Evolutionary conservation across 1,140 invertebrate genomes (phyloP).

Genomic region (Rhagoletis zephyria): DNA sequence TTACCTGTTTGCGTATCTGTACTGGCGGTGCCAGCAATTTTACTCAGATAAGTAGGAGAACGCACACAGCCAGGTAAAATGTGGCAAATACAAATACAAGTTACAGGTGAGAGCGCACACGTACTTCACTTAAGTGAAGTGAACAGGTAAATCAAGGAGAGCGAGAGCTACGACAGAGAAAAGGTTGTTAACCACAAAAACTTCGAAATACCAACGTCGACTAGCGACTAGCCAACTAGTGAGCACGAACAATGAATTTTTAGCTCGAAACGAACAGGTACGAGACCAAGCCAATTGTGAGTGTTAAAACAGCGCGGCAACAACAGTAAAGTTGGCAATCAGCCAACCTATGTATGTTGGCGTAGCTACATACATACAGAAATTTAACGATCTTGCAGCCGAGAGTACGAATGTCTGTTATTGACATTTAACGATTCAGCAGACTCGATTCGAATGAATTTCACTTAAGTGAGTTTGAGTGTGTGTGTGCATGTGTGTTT

Average conservation of each 20-base stretch:
- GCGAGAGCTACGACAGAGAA: neutral
- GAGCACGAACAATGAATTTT: neutral
- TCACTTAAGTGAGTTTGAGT: neutral
- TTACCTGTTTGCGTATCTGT: neutral
- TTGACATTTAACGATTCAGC: constrained; percentile 44
- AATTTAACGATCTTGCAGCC: constrained; percentile 19
- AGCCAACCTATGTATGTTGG: neutral
- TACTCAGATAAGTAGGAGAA: neutral
- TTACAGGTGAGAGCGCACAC: neutral
- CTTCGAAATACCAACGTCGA: constrained; percentile 23
- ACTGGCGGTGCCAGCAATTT: neutral
- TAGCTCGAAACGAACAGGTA: constrained; percentile 39
- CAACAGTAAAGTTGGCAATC: neutral
- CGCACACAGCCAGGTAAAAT: neutral
- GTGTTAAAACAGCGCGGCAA: neutral
- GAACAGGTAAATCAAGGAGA: neutral
- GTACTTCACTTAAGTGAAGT: neutral
- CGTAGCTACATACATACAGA: neutral
- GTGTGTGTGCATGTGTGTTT: neutral
- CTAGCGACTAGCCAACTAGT: neutral
- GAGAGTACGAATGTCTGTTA: neutral
- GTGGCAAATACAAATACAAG: neutral
- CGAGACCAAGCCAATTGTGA: neutral
- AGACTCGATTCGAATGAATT: neutral
- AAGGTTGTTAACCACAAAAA: constrained; percentile 43